Evolutionary conservation across 2,113 vertebrate genomes (phyloP).

Genomic region (Pithys albifrons): DNA sequence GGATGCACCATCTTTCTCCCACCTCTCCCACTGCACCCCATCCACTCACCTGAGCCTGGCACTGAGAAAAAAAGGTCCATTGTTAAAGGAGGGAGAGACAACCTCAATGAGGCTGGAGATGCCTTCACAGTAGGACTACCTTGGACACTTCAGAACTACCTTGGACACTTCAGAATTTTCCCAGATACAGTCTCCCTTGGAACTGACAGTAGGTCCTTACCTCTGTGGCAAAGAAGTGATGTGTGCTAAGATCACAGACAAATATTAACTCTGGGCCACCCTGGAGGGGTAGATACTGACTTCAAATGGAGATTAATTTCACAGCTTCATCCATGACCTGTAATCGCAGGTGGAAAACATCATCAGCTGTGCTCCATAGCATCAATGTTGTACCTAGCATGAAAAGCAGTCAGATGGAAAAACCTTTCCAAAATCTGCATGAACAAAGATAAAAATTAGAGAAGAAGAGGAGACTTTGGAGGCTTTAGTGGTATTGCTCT

Average conservation of each 20-base stretch:
- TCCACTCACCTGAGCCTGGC: neutral
- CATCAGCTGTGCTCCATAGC: neutral
- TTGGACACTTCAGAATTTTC: neutral
- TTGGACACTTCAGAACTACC: neutral
- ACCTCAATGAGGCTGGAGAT: neutral
- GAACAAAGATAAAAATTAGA: neutral
- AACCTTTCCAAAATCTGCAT: neutral
- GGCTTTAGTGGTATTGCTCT: neutral
- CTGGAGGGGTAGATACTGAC: neutral
- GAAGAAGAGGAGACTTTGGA: neutral
- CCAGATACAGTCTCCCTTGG: neutral
- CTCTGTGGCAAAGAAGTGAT: neutral
- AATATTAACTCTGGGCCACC: neutral
- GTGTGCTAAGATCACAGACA: accelerated
- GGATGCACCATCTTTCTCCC: neutral
- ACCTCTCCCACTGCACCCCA: neutral
- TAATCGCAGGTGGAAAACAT: neutral
- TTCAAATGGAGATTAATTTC: neutral
- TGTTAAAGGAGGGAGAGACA: neutral
- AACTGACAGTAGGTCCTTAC: neutral
- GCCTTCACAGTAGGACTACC: neutral
- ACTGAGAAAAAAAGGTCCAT: neutral
- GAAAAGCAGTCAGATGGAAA: neutral
- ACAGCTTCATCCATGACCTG: neutral
- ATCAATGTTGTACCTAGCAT: neutral